Evolutionary conservation across 2,113 vertebrate genomes (phyloP), one percentile per base, ranked within the genome.

Genomic region (Epinephelus lanceolatus): DNA sequence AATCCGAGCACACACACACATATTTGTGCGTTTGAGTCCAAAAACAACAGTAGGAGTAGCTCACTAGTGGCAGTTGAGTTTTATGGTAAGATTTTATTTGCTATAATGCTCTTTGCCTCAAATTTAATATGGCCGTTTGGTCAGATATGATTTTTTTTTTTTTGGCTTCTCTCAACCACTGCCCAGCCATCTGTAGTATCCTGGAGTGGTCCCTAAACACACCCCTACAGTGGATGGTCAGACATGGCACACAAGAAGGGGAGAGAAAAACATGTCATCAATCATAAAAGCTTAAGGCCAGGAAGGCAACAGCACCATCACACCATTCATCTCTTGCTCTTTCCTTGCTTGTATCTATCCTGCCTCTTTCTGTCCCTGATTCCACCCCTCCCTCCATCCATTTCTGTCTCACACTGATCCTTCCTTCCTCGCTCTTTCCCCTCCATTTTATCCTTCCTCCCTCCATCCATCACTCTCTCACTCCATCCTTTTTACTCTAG

Each of bases 201-300:
- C 56, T 53, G 13, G 51, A 88, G 71, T 68, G 51, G 57, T 73
- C 45, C 55, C 79, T 77, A 27, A 88, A 83, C 71, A 62, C 63
- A 68, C 59, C 30, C 33, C 42, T 37, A 66, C 81, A 72, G 67
- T 62, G 18, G 25, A 86, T 75, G 60, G 59, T 81, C 72, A 53
- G 71, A 77, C 49, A 59, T 61, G 60, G 66, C 33, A 56, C 71
- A 79, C 30, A 30, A 77, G 40, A 71, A 23, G 40, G 18, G 47
- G 83, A 23, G 19, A 71, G 71, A 80, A 90, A 88, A 93, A 85
- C 80, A 84, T 68, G n/a, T 63, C 84, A 90, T 91, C 81, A 80
- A 88, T 92, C 87, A 91, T 73, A 71, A 68, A 87, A 72, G 78
- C 77, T 71, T 80, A 33, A 85, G 86, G 84, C 81, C 62, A 84